Conservation (phyloP, 1,140 invertebrate species). For the Anastrepha ludens region DNA sequence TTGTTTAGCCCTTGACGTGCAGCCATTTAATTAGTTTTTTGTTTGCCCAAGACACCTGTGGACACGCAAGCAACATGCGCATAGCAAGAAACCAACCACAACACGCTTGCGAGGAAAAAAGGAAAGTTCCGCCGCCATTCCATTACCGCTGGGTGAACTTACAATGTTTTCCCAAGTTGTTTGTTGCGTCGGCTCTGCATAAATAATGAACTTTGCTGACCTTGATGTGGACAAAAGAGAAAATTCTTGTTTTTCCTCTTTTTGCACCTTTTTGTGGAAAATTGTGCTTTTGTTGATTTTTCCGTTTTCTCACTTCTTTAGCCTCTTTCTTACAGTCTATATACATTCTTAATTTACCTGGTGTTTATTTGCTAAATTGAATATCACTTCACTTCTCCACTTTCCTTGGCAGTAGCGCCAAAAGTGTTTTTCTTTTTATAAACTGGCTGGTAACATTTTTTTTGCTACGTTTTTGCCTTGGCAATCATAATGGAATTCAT, state of each 20-base stretch:
- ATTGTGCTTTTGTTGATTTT: not conserved
- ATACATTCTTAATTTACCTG: not conserved
- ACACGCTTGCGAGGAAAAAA: not conserved
- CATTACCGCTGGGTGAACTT: not conserved
- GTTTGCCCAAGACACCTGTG: conserved; percentile 27
- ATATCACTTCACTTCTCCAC: not conserved
- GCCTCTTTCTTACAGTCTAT: not conserved
- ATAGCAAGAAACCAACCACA: not conserved
- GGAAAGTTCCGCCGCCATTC: not conserved
- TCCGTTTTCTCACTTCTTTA: not conserved
- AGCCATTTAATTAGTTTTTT: conserved; percentile 23
- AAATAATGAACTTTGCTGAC: conserved; percentile 19
- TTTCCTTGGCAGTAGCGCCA: not conserved
- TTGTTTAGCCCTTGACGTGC: not conserved
- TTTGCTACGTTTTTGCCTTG: not conserved
- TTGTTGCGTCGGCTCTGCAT: not conserved
- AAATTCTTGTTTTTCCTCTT: not conserved
- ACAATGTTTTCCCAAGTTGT: not conserved
- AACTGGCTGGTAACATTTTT: not conserved
- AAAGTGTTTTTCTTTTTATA: not conserved
- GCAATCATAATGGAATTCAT: not conserved
- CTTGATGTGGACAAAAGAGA: not conserved
- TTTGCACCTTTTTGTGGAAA: not conserved
- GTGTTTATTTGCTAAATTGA: conserved; percentile 41
- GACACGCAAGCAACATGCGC: not conserved